phyloP scores from a whole-genome alignment of 2,797 vertebrate genomes.

The Rhyacichthys aspro region DNA sequence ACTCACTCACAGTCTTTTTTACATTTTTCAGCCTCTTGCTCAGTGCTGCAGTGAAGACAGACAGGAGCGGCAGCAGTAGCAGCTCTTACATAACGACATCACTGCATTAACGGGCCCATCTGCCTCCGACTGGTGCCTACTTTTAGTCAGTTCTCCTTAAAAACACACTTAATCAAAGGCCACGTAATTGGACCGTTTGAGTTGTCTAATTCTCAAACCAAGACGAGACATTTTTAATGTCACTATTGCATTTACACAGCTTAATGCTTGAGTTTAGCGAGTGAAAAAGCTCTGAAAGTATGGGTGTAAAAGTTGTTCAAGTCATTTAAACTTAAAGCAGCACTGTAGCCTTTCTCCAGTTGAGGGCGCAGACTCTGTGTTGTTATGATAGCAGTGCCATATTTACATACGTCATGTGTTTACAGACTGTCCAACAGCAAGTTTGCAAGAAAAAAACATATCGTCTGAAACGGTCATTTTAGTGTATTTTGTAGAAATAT shows the following conservation, averaged over 20 bases:
- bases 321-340: too few species aligned
- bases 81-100: constrained; percentile 75
- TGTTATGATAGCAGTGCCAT: too few species aligned
- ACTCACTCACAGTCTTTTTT: constrained; percentile 20
- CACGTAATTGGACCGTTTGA: constrained; percentile 3
- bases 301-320: too few species aligned
- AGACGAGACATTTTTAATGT: background rate
- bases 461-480: too few species aligned
- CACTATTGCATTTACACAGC: background rate
- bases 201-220: background rate
- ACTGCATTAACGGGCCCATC: constrained; percentile 77
- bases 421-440: too few species aligned
- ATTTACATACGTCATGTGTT: too few species aligned
- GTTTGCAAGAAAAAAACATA: too few species aligned
- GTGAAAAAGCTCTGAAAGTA: too few species aligned
- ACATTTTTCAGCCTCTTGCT: constrained; percentile 18
- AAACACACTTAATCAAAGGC: constrained; percentile 27
- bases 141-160: constrained; percentile 39
- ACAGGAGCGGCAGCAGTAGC: constrained; percentile 60
- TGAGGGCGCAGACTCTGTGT: too few species aligned
- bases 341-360: too few species aligned
- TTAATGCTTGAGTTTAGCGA: too few species aligned
- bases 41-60: constrained; percentile 57
- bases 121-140: constrained; percentile 66
- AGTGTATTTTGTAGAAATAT: too few species aligned